phyloP scores from a whole-genome alignment of 53 echinoderm and acorn worm genomes.

The Glandiceps talaboti region DNA sequence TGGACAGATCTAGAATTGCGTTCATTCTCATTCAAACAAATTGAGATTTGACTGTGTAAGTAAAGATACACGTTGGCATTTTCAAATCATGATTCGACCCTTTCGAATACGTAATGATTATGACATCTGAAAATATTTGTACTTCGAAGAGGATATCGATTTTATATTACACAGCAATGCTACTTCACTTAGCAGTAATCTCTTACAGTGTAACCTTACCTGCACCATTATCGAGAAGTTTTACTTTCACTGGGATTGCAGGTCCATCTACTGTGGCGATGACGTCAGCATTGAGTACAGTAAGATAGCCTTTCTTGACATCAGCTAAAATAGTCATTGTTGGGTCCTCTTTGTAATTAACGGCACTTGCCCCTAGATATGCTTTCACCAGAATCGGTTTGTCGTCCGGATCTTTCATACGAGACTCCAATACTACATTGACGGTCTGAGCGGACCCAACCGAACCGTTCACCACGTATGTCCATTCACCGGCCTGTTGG shows the following conservation, averaged over 20 bases:
- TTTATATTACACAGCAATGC: no score
- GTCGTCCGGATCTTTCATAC: conserved; percentile 25
- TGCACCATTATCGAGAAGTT: conserved; percentile 51
- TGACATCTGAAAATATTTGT: no score
- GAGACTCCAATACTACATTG: conserved; percentile 22
- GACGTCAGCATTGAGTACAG: conserved; percentile 37
- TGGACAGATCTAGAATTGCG: no score
- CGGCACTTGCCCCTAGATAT: conserved; percentile 26
- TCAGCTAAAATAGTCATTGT: conserved; percentile 36
- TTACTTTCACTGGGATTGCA: conserved; percentile 7
- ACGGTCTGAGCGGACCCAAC: conserved; percentile 11
- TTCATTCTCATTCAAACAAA: no score
- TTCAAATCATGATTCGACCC: no score
- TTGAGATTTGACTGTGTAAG: no score
- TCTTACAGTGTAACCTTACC: no score
- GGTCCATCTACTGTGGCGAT: conserved; percentile 40
- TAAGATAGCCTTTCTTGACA: conserved; percentile 36
- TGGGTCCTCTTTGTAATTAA: conserved; percentile 19
- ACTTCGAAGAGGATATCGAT: no score
- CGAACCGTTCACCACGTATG: conserved; percentile 3
- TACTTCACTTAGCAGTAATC: no score
- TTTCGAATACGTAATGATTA: no score
- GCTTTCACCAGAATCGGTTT: conserved; percentile 43
- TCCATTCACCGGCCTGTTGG: conserved; percentile 30
- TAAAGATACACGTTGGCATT: no score